Evolutionary conservation across 2,888 invertebrate species (phyloP).

Genomic region (Coleophora flavipennella): DNA sequence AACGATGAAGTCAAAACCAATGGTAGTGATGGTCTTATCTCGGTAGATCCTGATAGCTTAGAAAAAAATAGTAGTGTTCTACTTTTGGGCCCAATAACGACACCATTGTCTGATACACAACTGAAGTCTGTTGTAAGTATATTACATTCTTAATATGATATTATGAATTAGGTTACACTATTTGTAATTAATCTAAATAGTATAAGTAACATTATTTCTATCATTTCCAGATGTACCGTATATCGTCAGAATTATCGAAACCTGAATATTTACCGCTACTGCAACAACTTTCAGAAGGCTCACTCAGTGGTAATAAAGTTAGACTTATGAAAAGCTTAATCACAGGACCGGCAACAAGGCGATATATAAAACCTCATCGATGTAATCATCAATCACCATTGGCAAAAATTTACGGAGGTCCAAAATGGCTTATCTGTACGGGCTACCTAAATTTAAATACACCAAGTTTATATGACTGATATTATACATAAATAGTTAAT

Average conservation of each 20-base stretch:
- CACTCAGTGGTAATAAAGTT: constrained; percentile 31
- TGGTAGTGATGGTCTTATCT: constrained; percentile 43
- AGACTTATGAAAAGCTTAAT: constrained; percentile 43
- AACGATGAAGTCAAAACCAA: constrained; percentile 57
- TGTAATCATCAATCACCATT: constrained; percentile 58
- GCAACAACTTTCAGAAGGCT: constrained; percentile 47
- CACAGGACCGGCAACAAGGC: constrained; percentile 45
- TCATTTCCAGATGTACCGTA: constrained; percentile 49
- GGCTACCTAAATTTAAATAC: constrained; percentile 58
- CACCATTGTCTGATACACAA: constrained; percentile 42
- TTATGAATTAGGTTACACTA: no score
- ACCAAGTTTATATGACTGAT: constrained; percentile 56
- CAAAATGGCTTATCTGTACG: constrained; percentile 60
- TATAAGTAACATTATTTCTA: constrained; percentile 1
- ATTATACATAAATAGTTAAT: background rate
- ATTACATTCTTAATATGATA: no score
- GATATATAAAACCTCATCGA: constrained; percentile 61
- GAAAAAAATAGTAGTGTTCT: constrained; percentile 52
- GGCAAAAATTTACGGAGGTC: constrained; percentile 46
- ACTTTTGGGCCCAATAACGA: constrained; percentile 52
- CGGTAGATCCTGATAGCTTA: constrained; percentile 56
- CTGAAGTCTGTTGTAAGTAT: constrained; percentile 50
- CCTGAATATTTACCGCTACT: constrained; percentile 50
- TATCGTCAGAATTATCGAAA: constrained; percentile 51
- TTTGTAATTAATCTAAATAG: no score